Evolutionary conservation across 2,888 invertebrate genomes (phyloP).

Genomic region (Drosophila tanythrix): DNA sequence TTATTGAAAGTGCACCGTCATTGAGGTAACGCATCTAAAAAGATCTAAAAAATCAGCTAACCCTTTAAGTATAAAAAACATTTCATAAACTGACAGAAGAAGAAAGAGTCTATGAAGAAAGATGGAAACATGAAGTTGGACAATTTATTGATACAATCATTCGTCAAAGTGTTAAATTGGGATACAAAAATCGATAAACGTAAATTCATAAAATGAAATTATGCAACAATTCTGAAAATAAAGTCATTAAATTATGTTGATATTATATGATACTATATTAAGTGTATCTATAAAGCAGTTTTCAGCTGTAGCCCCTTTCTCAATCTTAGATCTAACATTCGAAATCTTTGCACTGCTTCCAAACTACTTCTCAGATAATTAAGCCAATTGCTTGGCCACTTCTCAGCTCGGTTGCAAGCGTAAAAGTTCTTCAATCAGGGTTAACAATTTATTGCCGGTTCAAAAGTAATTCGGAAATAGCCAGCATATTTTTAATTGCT

Average conservation of each 20-base stretch:
- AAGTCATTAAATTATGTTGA: not conserved
- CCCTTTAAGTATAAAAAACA: not conserved
- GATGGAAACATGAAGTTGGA: not conserved
- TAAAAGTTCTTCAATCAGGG: not conserved
- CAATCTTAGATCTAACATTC: not conserved
- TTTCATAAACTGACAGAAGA: not conserved
- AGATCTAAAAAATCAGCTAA: not conserved
- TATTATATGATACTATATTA: not conserved
- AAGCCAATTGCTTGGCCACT: not conserved
- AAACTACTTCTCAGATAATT: not conserved
- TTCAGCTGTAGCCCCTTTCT: not conserved
- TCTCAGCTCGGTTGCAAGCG: not conserved
- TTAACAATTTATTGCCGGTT: not conserved
- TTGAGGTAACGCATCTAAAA: not conserved
- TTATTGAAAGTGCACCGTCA: not conserved
- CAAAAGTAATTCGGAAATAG: not conserved
- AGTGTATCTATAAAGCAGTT: not conserved
- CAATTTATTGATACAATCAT: not conserved
- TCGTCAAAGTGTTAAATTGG: not conserved
- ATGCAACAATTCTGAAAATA: not conserved
- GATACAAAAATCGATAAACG: not conserved
- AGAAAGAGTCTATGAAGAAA: not conserved
- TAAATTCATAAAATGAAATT: not conserved
- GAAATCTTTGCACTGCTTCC: accelerated
- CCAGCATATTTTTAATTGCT: slow-evolving; percentile 3